Base-by-base conservation (phyloP, 2,888 invertebrate species). In the Anodontia alba region DNA sequence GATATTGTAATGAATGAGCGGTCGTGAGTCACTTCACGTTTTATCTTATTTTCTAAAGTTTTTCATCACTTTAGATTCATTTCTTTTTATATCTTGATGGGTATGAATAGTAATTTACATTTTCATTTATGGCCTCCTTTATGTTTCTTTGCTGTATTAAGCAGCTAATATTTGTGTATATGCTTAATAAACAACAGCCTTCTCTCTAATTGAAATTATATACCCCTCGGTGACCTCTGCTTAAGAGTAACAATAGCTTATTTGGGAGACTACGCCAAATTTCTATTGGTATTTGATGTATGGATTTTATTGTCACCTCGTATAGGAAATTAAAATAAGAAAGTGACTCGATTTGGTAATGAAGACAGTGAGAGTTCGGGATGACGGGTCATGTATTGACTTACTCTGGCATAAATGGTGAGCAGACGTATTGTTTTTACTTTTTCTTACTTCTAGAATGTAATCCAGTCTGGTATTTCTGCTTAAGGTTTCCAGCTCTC, bases 271-370 rank as follows among this genome's bases (percentile, higher is more conserved):
- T 87, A 86, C 86, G 85, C 88, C 87, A 82, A 87, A 86, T 86
- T 88, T 84, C 84, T 87, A 89, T 89, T 87, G 89, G 90, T 87
- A 86, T 90, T 88, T 83, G 84, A 90, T 88, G 87, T 62, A 62
- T 88, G 82, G 87, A 89, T 84, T 86, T 87, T 86, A 87, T 87
- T 88, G 85, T 88, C 83, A 83, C 85, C 81, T 81, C 82, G 70
- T 81, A 79, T 83, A 83, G 86, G 81, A 88, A 88, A 88, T 87
- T 87, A 87, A 89, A 90, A 89, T 88, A 88, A 89, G 89, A 88
- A 91, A 88, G 87, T 88, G 80, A 83, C 77, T 81, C 84, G 85
- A 83, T 85, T 81, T 78, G 76, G 88, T 90, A 89, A 89, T 89
- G 89, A 89, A 81, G 88, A 88, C 79, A 42, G 57, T 68, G 62